Base-by-base conservation (phyloP, 2,797 vertebrate genomes). In the Hipposideros larvatus region DNA sequence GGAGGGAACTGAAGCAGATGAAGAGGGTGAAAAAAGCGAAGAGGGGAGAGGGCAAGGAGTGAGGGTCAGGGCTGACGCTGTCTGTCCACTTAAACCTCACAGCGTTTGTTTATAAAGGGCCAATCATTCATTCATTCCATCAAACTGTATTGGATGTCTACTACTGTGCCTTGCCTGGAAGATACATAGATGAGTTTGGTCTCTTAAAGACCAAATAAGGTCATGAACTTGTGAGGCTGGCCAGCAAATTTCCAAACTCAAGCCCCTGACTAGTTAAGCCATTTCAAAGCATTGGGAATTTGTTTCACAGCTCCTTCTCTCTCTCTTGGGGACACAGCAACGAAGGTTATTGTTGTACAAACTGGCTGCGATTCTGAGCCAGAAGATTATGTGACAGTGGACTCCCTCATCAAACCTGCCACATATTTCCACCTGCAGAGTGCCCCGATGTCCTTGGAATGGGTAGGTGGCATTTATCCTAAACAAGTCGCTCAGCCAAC, bases 391-490 rank as follows among this genome's bases (percentile, higher is more conserved):
- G 37, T 66, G 74, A n/a, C 74, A 65, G 66, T 63, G 65, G 73
- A 8, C 55, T 34, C 31, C 6, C 31, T 57, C 11, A n/a, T 87
- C 28, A 94, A 90, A 5, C 59, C 31, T 74, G 59, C 43, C 73
- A 53, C 16, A 11, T 1, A 0, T 68, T 91, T 59, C 34, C 28
- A 88, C 78, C 57, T 70, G 86, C 26, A 59, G 63, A 82, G 14
- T 43, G 46, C 5, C 63, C 31, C 0, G 1, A 34, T 74, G 92
- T 48, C 87, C 87, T 96, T 95, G 95, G 68, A 85, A 87, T 0
- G 11, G 80, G 79, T 59, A 65, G 63, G 71, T 91, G n/a, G 7
- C 26, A 63, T 96, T 73, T 93, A 83, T 66, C 93, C 48, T 65
- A 73, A 3, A 77, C 7, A 66, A 84, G 48, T 55, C 31, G 37